Percentiles rank a stretch among this genome's conserved stretches.
Evolutionary conservation across 2,113 vertebrate genomes (phyloP).

Genomic region (Columbina picui): DNA sequence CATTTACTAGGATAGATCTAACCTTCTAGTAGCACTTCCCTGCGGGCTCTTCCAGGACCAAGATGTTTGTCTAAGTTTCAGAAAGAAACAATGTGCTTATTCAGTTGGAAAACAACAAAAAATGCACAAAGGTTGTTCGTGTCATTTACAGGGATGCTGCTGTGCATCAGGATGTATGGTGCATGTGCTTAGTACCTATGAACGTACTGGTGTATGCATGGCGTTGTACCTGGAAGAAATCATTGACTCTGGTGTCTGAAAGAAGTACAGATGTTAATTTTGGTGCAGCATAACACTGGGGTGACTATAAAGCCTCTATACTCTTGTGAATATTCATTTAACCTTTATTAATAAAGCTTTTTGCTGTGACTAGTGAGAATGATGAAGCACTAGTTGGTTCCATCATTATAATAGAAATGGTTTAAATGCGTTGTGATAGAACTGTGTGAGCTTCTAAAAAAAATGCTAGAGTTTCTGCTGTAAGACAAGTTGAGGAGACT

Average conservation of each 20-base stretch:
- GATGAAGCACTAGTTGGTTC: not conserved
- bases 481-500: not conserved
- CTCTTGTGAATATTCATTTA: not conserved
- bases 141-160: not conserved
- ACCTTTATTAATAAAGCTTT: not conserved
- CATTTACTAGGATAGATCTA: not conserved
- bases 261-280: not conserved
- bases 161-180: fast-evolving
- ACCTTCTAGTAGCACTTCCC: not conserved
- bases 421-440: not conserved
- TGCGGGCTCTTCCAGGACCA: not conserved
- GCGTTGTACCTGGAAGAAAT: not conserved
- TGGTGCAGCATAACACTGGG: not conserved
- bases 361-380: not conserved
- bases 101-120: not conserved
- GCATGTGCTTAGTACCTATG: not conserved
- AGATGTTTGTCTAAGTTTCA: not conserved
- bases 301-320: not conserved
- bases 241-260: not conserved
- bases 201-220: not conserved
- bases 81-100: not conserved
- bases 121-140: not conserved
- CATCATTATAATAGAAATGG: not conserved
- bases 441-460: not conserved
- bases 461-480: not conserved